Percentiles rank a stretch among this genome's conserved stretches.
Evolutionary conservation across 2,113 vertebrate species (phyloP).

Genomic region (Opisthocomus hoazin): DNA sequence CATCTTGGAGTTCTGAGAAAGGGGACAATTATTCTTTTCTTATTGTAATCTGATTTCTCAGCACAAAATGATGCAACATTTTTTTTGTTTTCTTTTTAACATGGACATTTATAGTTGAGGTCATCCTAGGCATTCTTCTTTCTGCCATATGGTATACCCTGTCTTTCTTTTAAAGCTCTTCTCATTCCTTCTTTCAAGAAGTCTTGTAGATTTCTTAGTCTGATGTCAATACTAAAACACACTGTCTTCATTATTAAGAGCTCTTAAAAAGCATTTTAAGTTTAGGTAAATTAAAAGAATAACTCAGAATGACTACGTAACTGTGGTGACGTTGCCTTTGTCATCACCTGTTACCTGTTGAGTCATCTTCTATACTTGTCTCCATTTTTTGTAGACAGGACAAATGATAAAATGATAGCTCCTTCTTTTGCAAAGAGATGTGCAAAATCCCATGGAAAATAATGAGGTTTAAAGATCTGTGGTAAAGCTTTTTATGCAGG

Average conservation of each 20-base stretch:
- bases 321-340: background rate
- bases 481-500: background rate
- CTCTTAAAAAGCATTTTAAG: background rate
- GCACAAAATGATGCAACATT: background rate
- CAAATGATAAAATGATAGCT: no score
- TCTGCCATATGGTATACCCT: background rate
- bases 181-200: background rate
- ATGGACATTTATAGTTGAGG: background rate
- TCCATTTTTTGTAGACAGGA: no score
- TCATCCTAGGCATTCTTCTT: background rate
- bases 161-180: background rate
- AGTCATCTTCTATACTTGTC: background rate
- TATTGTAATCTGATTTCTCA: background rate
- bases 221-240: background rate
- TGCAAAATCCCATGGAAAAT: background rate
- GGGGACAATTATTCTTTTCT: background rate
- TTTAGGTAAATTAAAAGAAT: background rate
- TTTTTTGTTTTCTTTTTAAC: background rate
- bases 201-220: background rate
- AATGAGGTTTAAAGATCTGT: background rate
- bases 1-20: background rate
- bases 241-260: background rate
- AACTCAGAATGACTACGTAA: background rate
- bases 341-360: background rate
- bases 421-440: background rate